These are phyloP conservation scores for Leptonema lineaticorne DNA, from an alignment of 1,140 invertebrate genomes.

Conservation along the genomic window DNA sequence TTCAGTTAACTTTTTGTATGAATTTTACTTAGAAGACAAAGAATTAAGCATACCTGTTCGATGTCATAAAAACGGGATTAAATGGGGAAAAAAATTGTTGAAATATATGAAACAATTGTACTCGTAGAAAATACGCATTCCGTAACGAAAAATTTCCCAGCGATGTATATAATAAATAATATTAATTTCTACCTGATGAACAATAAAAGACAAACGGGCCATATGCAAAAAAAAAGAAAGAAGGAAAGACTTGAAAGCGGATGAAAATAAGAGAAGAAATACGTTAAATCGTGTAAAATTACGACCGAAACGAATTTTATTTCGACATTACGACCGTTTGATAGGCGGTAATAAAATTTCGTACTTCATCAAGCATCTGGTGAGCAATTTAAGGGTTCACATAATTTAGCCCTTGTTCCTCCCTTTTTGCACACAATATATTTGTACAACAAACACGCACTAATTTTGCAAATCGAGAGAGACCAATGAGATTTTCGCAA, in stretches of 20 bases:
- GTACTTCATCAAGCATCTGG: slow-evolving; percentile 26
- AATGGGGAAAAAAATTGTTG: neutral
- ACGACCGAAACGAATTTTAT: slow-evolving; percentile 3
- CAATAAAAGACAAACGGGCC: neutral
- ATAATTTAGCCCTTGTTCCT: slow-evolving; percentile 21
- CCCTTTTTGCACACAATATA: neutral
- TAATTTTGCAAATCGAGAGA: neutral
- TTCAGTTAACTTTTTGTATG: too few species aligned
- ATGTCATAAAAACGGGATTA: slow-evolving; percentile 10
- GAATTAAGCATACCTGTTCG: slow-evolving; percentile 4
- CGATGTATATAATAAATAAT: neutral
- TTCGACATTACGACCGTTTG: neutral
- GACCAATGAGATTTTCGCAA: neutral
- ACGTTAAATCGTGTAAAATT: too few species aligned
- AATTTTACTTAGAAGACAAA: too few species aligned
- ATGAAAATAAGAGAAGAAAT: too few species aligned
- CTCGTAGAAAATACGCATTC: neutral
- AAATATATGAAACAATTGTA: slow-evolving; percentile 12
- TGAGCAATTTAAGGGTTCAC: slow-evolving; percentile 33
- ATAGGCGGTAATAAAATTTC: slow-evolving; percentile 8
- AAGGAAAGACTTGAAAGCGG: too few species aligned
- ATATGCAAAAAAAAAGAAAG: too few species aligned
- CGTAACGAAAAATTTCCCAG: neutral
- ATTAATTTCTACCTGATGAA: neutral
- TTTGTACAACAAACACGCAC: neutral